These are phyloP conservation scores for Lepus europaeus DNA, from an alignment of 2,113 vertebrate genomes.

Conservation along the genomic window DNA sequence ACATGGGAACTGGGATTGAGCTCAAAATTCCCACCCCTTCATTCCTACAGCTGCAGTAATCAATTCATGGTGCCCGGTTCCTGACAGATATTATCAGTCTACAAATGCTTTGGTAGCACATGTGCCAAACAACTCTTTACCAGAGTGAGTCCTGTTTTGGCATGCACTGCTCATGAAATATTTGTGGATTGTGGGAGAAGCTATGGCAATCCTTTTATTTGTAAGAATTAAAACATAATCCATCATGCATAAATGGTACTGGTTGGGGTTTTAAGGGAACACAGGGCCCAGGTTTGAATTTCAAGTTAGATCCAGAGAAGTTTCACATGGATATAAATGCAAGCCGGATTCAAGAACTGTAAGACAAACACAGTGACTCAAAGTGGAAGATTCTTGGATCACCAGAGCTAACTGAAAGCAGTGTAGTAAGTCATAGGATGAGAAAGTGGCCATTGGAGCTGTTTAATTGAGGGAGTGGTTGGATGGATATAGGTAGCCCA, in stretches of 20 bases:
- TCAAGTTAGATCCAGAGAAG: constrained; percentile 40
- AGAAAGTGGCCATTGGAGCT: not conserved
- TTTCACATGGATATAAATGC: not conserved
- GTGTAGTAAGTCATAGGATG: not conserved
- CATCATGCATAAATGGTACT: constrained; percentile 6
- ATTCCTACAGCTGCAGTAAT: constrained; percentile 54
- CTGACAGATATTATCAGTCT: constrained; percentile 54
- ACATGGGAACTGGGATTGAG: not conserved
- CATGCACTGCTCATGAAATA: constrained; percentile 68
- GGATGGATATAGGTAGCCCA: not conserved
- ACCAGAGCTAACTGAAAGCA: not conserved
- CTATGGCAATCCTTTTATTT: constrained; percentile 65
- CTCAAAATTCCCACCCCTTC: not conserved
- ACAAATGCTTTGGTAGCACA: constrained; percentile 43
- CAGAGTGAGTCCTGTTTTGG: constrained; percentile 55
- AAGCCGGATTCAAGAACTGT: constrained; percentile 3
- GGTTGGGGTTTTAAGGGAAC: constrained; percentile 40
- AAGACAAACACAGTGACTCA: not conserved
- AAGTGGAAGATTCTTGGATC: not conserved
- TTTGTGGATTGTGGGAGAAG: constrained; percentile 61
- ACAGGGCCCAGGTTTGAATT: constrained; percentile 43
- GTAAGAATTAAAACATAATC: constrained; percentile 6
- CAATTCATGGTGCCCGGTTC: constrained; percentile 30
- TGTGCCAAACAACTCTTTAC: constrained; percentile 44
- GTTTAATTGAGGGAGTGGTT: not conserved